Evolutionary conservation across 2,888 invertebrate genomes (phyloP), one percentile per base, ranked within the genome.

Genomic region (Willowsia nigromaculata): DNA sequence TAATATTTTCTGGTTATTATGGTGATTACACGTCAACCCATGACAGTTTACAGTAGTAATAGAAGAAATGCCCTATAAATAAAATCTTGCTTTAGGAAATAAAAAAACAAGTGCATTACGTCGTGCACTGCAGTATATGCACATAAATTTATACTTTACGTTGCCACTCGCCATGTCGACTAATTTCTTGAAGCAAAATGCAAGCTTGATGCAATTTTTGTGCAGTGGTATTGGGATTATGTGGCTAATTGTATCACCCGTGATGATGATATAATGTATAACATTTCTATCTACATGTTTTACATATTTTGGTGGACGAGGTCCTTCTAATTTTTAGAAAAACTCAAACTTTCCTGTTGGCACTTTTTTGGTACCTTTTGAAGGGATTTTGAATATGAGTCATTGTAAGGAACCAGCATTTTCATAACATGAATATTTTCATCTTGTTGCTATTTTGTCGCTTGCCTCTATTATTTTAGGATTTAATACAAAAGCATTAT

Each of bases 1-100:
- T 82, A 82, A 65, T 65, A 82, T 82, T 65, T 82, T 82, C 59
- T 80, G 56, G 80, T 80, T 80, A 80, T 80, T 80, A 80, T 59
- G 59, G 80, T 80, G 56, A 80, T 80, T 80, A 80, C 80, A 80
- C 40, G 80, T 80, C 80, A 80, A 43, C 56, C 56, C 37, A 59
- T 80, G 80, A 59, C 80, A 80, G 56, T 59, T 80, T 80, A 76
- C 80, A 59, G 80, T 80, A 80, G 80, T 80, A 80, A 80, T 59
- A 30, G 80, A 80, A 80, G 56, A 40, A 80, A 80, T 80, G 80
- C 80, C 80, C 80, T 80, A 59, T 80, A 80, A 80, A 80, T 80
- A 80, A 80, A 80, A 18, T 3, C 40, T 56, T 56, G 80, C 80
- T 80, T 80, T 56, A 80, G 80, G 80, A 80, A 59, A 80, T 80